A percentile compares a stretch with the other conserved stretches of the same genome.
Conservation (phyloP, 2,113 vertebrate species). For the Rafetus swinhoei region DNA sequence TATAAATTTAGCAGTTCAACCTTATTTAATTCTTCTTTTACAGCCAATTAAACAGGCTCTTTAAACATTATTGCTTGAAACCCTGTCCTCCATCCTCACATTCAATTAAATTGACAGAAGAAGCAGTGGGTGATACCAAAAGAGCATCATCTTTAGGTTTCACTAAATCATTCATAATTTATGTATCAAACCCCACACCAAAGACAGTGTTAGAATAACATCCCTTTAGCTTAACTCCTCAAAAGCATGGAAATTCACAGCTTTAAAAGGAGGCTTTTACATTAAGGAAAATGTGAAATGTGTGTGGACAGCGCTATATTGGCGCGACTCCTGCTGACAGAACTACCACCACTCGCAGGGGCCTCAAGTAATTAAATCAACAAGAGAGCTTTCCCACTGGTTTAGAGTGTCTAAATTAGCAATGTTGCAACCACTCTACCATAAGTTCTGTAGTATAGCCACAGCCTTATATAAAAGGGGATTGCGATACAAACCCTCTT, state of each 20-base stretch:
- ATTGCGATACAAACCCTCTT: not conserved
- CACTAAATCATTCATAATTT: constrained; percentile 44
- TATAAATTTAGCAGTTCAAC: constrained; percentile 79
- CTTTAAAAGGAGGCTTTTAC: constrained; percentile 36
- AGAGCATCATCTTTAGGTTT: constrained; percentile 25
- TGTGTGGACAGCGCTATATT: too few species aligned
- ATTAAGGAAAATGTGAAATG: not conserved
- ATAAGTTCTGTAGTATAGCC: too few species aligned
- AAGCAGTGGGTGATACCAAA: constrained; percentile 55
- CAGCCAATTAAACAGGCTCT: constrained; percentile 83
- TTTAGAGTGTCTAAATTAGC: too few species aligned
- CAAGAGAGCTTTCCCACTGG: too few species aligned
- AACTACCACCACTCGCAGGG: too few species aligned
- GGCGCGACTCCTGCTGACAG: too few species aligned
- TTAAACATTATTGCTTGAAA: constrained; percentile 73
- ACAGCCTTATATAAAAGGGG: not conserved
- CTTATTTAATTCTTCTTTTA: constrained; percentile 80
- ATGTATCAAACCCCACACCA: constrained; percentile 42
- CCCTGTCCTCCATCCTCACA: constrained; percentile 50
- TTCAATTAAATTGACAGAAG: constrained; percentile 70
- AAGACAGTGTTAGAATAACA: constrained; percentile 41
- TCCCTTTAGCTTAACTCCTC: constrained; percentile 14
- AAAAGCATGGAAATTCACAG: not conserved
- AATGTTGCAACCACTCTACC: too few species aligned
- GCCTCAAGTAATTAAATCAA: too few species aligned